Evolutionary conservation across 2,888 invertebrate species (phyloP).

Genomic region (Hemicrepidius hirtus): DNA sequence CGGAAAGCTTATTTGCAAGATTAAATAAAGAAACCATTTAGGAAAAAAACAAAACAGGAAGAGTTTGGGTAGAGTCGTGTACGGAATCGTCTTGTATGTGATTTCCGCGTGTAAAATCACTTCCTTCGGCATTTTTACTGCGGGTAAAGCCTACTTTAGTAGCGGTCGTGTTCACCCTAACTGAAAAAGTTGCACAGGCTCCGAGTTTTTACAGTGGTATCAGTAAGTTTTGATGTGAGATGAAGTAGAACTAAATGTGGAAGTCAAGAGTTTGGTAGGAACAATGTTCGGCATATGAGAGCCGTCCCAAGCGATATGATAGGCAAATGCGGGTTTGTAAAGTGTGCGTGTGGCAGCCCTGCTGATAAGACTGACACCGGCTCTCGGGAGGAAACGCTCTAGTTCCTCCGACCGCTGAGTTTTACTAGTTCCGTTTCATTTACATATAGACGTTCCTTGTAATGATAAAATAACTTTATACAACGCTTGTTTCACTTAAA

Average conservation of each 20-base stretch:
- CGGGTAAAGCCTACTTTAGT: conserved; percentile 40
- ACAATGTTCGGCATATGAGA: conserved; percentile 57
- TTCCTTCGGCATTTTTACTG: conserved; percentile 44
- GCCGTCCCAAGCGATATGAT: conserved; percentile 63
- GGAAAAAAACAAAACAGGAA: background rate
- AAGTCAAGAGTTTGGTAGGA: conserved; percentile 43
- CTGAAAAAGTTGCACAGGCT: conserved; percentile 43
- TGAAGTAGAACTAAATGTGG: conserved; percentile 52
- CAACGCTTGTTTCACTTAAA: conserved; percentile 58
- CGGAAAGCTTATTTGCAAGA: background rate
- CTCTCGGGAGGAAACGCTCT: conserved; percentile 61
- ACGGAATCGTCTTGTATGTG: conserved; percentile 22
- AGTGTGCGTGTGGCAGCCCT: conserved; percentile 63
- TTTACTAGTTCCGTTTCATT: conserved; percentile 63
- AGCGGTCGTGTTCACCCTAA: conserved; percentile 38
- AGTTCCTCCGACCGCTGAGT: conserved; percentile 63
- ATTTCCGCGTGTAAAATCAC: conserved; percentile 32
- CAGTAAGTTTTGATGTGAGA: conserved; percentile 49
- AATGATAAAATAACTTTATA: conserved; percentile 62
- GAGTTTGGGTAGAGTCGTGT: conserved; percentile 13
- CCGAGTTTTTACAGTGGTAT: conserved; percentile 45
- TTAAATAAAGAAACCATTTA: background rate
- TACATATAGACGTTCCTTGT: conserved; percentile 62
- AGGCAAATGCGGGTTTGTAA: conserved; percentile 64
- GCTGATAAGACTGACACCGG: conserved; percentile 63